A percentile compares a stretch with the other conserved stretches of the same genome.
Conservation (phyloP, 2,113 vertebrate species). For the Pavo muticus region DNA sequence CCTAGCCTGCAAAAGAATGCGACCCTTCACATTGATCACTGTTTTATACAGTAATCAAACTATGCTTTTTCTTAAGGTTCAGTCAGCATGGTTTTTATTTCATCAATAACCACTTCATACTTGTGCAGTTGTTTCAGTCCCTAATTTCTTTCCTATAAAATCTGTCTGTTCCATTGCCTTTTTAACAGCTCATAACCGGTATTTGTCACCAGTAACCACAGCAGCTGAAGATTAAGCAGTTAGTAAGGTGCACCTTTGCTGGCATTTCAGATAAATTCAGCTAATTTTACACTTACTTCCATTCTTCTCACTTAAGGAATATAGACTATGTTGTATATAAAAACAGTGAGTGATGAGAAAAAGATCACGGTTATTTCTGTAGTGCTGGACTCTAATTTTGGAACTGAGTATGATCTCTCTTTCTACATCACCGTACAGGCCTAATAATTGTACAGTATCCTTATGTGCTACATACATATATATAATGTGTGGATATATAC, state of each 20-base stretch:
- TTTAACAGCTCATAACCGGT: neutral
- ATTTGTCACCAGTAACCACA: neutral
- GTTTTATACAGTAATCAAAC: neutral
- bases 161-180: neutral
- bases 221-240: neutral
- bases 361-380: neutral
- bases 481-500: neutral
- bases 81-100: neutral
- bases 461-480: neutral
- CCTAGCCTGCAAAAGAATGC: neutral
- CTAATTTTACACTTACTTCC: neutral
- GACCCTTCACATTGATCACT: neutral
- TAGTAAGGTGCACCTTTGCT: neutral
- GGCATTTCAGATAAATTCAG: neutral
- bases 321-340: neutral
- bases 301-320: neutral
- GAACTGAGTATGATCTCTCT: neutral
- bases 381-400: neutral
- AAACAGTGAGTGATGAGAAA: neutral
- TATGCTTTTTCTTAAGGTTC: neutral
- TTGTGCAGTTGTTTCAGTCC: neutral
- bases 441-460: neutral
- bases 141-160: neutral
- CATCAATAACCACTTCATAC: neutral
- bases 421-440: neutral